Conservation (phyloP, 2,888 invertebrate genomes). For the Drosophila flavopinicola region DNA sequence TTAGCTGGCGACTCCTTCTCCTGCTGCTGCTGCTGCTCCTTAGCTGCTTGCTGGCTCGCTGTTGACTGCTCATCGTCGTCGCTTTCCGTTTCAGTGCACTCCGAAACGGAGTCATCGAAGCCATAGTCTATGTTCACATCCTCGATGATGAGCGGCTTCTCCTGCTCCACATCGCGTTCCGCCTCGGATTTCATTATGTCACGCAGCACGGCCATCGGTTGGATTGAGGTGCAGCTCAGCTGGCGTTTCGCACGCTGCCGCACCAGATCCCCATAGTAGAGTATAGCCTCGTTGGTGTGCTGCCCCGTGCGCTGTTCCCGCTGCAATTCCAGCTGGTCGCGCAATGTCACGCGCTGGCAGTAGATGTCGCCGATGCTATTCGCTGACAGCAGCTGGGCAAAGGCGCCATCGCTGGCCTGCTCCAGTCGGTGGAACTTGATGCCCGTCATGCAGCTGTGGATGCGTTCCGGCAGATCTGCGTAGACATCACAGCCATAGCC, state of each 20-base stretch:
- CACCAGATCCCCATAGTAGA: slow-evolving; percentile 61
- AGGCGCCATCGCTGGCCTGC: slow-evolving; percentile 36
- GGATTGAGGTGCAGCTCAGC: slow-evolving; percentile 65
- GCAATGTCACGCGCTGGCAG: slow-evolving; percentile 57
- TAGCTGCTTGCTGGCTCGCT: neutral
- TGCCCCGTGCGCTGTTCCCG: slow-evolving; percentile 50
- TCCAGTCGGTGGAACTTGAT: slow-evolving; percentile 61
- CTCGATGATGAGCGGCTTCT: slow-evolving; percentile 38
- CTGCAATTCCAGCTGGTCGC: slow-evolving; percentile 29
- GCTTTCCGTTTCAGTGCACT: neutral
- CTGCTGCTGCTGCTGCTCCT: neutral
- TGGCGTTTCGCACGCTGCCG: slow-evolving; percentile 19
- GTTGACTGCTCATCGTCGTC: neutral
- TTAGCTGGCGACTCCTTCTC: neutral
- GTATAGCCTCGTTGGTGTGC: slow-evolving; percentile 58
- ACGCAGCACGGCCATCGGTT: slow-evolving; percentile 56
- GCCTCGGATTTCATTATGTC: slow-evolving; percentile 30
- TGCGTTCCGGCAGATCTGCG: slow-evolving; percentile 69
- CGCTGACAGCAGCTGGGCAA: slow-evolving; percentile 67
- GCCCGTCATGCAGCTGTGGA: slow-evolving; percentile 76
- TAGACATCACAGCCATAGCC: slow-evolving; percentile 66
- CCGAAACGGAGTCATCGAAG: slow-evolving; percentile 21
- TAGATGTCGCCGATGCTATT: slow-evolving; percentile 81
- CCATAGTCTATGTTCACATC: slow-evolving; percentile 55
- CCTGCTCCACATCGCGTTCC: slow-evolving; percentile 21